phyloP scores from a whole-genome alignment of 2,113 vertebrate species.

The Glareola pratincola region DNA sequence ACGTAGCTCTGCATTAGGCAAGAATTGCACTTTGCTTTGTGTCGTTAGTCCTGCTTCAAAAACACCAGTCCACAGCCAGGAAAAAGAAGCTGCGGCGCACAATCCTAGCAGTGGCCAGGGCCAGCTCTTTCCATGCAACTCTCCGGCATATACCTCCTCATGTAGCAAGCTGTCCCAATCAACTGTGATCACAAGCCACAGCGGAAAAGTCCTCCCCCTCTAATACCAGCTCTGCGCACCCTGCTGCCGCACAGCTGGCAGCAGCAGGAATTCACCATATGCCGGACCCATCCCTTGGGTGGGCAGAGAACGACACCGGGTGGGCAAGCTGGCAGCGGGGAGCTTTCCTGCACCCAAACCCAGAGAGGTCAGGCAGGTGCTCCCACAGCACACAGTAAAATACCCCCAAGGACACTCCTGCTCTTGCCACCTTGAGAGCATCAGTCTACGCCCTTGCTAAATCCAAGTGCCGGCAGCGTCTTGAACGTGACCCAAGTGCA shows the following conservation, averaged over 20 bases:
- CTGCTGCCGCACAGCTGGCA: neutral
- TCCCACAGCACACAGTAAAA: neutral
- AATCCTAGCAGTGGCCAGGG: rapidly evolving
- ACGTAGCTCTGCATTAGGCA: neutral
- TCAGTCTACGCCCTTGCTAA: neutral
- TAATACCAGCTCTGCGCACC: neutral
- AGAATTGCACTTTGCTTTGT: neutral
- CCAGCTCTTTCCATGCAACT: neutral
- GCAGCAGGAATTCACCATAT: rapidly evolving
- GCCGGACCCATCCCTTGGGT: too few relatives aligned
- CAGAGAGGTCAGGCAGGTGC: neutral
- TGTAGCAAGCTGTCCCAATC: neutral
- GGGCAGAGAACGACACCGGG: neutral
- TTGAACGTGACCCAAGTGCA: neutral
- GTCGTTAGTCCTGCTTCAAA: neutral
- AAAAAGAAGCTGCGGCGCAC: rapidly evolving
- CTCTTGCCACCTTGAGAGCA: neutral
- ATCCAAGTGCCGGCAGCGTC: neutral
- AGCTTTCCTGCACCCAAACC: neutral
- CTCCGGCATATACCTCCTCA: neutral
- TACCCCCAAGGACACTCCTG: neutral
- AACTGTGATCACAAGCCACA: neutral
- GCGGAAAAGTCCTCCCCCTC: neutral
- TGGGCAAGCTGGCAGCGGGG: neutral
- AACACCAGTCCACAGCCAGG: neutral